Evolutionary conservation across 2,113 vertebrate genomes (phyloP).

Genomic region (Serilophus lunatus): DNA sequence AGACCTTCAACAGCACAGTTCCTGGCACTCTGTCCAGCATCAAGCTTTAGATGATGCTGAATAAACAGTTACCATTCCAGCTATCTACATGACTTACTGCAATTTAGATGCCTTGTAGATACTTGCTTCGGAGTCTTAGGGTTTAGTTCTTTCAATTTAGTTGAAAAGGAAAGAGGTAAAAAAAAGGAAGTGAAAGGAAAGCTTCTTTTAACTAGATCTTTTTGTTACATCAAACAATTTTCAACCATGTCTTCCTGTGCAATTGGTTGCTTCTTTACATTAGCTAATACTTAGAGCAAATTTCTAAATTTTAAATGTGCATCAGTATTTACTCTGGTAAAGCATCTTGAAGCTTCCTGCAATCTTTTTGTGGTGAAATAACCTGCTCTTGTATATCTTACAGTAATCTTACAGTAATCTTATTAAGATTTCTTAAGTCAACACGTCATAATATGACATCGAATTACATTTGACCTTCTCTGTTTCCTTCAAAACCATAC

Average conservation of each 20-base stretch:
- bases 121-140: neutral
- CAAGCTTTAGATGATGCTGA: neutral
- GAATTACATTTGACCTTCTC: neutral
- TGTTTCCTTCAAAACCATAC: neutral
- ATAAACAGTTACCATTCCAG: neutral
- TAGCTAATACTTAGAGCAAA: neutral
- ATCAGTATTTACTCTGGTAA: neutral
- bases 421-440: conserved; percentile 1
- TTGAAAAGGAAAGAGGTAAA: neutral
- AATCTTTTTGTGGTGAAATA: neutral
- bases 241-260: neutral
- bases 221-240: neutral
- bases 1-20: neutral
- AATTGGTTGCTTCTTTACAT: neutral
- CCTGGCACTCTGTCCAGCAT: neutral
- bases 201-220: neutral
- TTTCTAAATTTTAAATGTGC: neutral
- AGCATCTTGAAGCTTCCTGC: neutral
- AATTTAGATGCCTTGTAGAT: neutral
- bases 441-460: neutral
- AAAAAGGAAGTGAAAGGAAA: neutral
- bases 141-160: neutral
- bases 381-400: neutral
- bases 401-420: neutral
- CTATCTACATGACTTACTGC: neutral